Conservation (phyloP, 2,113 vertebrate genomes). For the Progne subis region DNA sequence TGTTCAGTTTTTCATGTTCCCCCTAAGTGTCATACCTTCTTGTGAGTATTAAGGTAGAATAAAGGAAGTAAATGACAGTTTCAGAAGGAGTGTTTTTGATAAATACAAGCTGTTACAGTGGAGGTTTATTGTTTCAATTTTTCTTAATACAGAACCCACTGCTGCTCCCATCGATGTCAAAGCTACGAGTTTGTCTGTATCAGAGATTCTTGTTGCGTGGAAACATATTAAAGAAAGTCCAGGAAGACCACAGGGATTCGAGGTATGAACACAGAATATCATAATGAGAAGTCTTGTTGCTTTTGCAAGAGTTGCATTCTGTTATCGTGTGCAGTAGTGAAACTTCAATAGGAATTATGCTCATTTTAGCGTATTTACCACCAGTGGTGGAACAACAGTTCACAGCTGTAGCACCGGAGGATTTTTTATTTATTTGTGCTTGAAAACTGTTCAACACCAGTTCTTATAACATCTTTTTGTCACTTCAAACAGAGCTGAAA, state of each 20-base stretch:
- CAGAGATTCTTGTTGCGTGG: slow-evolving; percentile 91
- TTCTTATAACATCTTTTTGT: neutral
- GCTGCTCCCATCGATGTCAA: slow-evolving; percentile 88
- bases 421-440: slow-evolving; percentile 34
- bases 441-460: neutral
- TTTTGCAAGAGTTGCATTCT: neutral
- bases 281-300: slow-evolving; percentile 40
- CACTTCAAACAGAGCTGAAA: neutral
- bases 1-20: slow-evolving; percentile 33
- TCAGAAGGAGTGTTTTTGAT: neutral
- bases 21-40: slow-evolving; percentile 4
- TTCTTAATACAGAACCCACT: slow-evolving; percentile 86
- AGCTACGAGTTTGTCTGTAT: slow-evolving; percentile 86
- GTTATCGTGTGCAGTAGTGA: neutral
- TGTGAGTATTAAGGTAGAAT: neutral
- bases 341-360: slow-evolving; percentile 16
- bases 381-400: neutral
- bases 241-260: slow-evolving; percentile 91
- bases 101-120: slow-evolving; percentile 17
- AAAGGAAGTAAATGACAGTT: slow-evolving; percentile 20
- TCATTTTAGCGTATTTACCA: neutral
- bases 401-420: neutral
- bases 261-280: slow-evolving; percentile 80
- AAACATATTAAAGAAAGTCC: slow-evolving; percentile 86
- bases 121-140: slow-evolving; percentile 62